Conservation (phyloP, 1,140 invertebrate species). For the Colletes gigas region DNA sequence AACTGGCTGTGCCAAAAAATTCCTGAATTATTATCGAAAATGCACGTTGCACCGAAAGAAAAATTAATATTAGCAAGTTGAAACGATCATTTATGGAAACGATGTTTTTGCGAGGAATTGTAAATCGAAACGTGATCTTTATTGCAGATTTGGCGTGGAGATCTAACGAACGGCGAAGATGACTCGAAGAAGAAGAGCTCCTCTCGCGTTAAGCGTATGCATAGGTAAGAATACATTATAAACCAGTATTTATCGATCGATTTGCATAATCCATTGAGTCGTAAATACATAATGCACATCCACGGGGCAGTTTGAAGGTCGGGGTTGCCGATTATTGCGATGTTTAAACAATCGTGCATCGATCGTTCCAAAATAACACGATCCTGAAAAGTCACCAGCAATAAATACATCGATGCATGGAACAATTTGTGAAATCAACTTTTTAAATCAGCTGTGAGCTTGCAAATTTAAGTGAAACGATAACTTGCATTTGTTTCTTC, state of each 20-base stretch:
- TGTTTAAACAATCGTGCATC: too few species aligned
- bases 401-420: too few species aligned
- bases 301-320: not conserved
- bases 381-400: not conserved
- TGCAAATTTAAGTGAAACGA: too few species aligned
- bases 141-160: constrained; percentile 58
- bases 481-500: too few species aligned
- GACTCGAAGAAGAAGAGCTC: constrained; percentile 48
- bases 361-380: not conserved
- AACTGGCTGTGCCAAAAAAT: too few species aligned
- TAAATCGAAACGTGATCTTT: constrained; percentile 16
- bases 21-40: too few species aligned
- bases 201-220: constrained; percentile 41
- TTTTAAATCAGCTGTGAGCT: too few species aligned
- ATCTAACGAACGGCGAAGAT: constrained; percentile 58
- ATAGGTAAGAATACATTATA: constrained; percentile 57
- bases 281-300: not conserved
- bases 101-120: not conserved
- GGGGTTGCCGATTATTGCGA: not conserved
- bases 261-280: constrained; percentile 21
- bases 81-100: too few species aligned
- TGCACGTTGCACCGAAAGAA: too few species aligned
- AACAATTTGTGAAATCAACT: too few species aligned
- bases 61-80: too few species aligned
- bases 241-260: not conserved